Evolutionary conservation across 1,140 invertebrate species (phyloP).

Genomic region (Cydia splendana): DNA sequence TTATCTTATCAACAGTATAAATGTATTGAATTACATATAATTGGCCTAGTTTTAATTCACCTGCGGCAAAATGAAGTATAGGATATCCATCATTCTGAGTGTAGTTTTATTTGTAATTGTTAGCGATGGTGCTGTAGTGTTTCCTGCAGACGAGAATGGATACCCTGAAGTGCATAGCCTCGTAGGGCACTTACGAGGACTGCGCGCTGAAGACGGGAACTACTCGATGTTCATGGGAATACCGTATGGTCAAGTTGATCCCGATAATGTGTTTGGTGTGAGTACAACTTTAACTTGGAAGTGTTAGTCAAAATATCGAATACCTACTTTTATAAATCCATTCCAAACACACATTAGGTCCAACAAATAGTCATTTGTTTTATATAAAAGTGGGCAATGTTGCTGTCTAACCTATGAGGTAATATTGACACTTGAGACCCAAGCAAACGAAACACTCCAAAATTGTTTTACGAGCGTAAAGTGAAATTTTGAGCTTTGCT

Average conservation of each 20-base stretch:
- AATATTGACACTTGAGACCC: neutral
- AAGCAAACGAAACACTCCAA: neutral
- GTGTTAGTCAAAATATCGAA: neutral
- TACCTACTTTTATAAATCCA: no score
- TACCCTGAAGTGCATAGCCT: constrained; percentile 45
- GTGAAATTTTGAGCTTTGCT: no score
- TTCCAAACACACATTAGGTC: no score
- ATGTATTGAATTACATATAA: neutral
- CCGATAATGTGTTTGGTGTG: constrained; percentile 48
- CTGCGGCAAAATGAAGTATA: neutral
- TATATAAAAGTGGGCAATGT: neutral
- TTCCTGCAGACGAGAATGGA: neutral
- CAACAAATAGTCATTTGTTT: no score
- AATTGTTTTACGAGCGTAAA: no score
- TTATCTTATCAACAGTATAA: neutral
- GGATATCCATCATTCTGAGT: neutral
- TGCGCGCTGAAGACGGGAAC: constrained; percentile 35
- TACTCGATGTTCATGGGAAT: constrained; percentile 51
- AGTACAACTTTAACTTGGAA: constrained; percentile 24
- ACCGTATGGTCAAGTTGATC: constrained; percentile 43
- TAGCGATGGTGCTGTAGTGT: neutral
- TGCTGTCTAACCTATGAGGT: neutral
- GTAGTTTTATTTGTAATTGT: neutral
- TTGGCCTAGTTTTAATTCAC: neutral
- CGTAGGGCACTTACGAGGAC: constrained; percentile 42